Evolutionary conservation across 92 coral and sea anemone species (phyloP).

Genomic region (Plumapathes pennacea): DNA sequence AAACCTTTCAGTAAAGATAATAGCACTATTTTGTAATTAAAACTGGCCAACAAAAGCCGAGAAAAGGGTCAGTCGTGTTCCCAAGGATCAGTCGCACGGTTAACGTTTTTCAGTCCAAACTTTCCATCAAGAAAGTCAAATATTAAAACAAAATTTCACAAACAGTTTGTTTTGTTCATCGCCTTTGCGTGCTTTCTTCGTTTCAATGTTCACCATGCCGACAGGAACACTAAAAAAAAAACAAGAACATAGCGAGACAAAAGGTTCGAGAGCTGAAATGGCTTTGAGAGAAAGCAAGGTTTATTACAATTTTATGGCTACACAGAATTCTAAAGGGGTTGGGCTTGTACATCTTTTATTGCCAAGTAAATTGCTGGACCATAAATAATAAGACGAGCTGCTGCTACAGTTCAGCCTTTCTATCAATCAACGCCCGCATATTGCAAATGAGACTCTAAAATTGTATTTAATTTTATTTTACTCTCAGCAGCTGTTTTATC

Average conservation of each 20-base stretch:
- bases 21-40: slow-evolving; percentile 82
- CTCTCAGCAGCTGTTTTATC: too few species aligned
- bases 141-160: too few species aligned
- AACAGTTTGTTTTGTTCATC: too few species aligned
- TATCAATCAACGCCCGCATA: too few species aligned
- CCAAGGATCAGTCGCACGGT: too few species aligned
- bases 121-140: too few species aligned
- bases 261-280: slow-evolving; percentile 9
- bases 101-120: too few species aligned
- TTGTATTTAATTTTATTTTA: too few species aligned
- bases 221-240: slow-evolving; percentile 6
- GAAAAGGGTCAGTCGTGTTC: too few species aligned
- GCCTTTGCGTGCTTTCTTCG: too few species aligned
- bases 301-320: slow-evolving; percentile 63
- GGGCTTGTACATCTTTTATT: slow-evolving; percentile 24
- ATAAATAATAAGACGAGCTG: slow-evolving; percentile 11
- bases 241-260: slow-evolving; percentile 17
- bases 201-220: slow-evolving; percentile 16
- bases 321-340: slow-evolving; percentile 34
- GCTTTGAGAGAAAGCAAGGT: slow-evolving; percentile 31
- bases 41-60: slow-evolving; percentile 45
- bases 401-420: too few species aligned
- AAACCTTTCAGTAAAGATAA: slow-evolving; percentile 71
- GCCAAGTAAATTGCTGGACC: slow-evolving; percentile 33
- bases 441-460: too few species aligned